These are phyloP conservation scores for Chelon auratus DNA, from an alignment of 2,797 vertebrate genomes.

Conservation along the genomic window DNA sequence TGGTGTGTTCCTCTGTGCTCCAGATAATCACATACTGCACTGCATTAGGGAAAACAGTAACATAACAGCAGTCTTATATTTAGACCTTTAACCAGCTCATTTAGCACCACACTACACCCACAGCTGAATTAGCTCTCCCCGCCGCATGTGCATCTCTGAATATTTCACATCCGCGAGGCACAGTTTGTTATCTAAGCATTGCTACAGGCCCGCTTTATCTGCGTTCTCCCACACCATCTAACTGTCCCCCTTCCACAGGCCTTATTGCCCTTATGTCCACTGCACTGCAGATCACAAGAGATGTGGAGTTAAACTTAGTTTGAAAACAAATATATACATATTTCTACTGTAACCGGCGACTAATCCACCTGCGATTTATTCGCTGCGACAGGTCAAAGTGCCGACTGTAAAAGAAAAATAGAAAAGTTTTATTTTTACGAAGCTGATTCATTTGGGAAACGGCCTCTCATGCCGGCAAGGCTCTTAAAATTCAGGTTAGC, in stretches of 20 bases:
- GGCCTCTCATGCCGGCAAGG: background rate
- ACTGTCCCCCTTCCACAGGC: background rate
- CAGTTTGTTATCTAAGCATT: conserved; percentile 44
- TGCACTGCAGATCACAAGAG: background rate
- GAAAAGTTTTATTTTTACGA: too few relatives aligned
- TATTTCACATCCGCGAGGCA: conserved; percentile 38
- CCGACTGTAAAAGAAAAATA: background rate
- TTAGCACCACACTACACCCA: conserved; percentile 53
- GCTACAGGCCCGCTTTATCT: conserved; percentile 19
- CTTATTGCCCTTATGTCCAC: background rate
- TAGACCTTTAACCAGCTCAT: conserved; percentile 56
- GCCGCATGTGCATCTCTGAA: conserved; percentile 45
- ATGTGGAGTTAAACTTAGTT: conserved; percentile 7
- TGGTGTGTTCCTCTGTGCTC: conserved; percentile 35
- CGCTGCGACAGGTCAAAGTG: background rate
- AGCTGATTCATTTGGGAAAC: conserved; percentile 2
- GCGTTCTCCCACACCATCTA: conserved; percentile 1
- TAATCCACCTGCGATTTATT: conserved; percentile 9
- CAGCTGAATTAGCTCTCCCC: conserved; percentile 60
- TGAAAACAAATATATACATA: background rate
- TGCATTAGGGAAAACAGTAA: conserved; percentile 39
- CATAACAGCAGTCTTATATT: conserved; percentile 51
- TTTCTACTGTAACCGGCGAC: background rate
- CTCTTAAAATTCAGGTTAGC: conserved; percentile 20
- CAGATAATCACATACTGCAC: conserved; percentile 48